Evolutionary conservation across 2,113 vertebrate genomes (phyloP), one percentile per base, ranked within the genome.

Genomic region (Antechinus flavipes): DNA sequence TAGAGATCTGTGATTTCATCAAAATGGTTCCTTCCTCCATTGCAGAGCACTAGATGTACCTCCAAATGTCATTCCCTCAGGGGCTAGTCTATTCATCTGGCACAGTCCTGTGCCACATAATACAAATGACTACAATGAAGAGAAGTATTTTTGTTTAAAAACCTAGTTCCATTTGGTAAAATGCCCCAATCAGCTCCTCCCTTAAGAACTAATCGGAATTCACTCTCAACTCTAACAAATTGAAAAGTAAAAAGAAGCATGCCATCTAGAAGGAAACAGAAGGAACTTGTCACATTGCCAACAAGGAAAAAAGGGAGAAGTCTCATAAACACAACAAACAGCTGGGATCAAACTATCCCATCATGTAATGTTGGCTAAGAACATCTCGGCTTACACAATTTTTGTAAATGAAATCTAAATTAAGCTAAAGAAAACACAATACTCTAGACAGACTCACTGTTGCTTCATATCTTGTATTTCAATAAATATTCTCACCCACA

Each of bases 201-300:
- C 35, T 84, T 91, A 92, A 94, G 35, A 92, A 93, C 47, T 96
- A 95, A 97, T 96, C 68, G 91, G 68, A 96, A 97, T 94, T 90
- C 58, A 95, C 27, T 76, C 89, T 94, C 30, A 76, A 96, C 52
- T 47, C 22, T 94, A 94, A 76, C 49, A 94, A 96, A 76, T 90
- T 91, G 23, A 95, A 96, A 92, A 89, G 23, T 93, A 96, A 92
- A 89, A 92, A 4, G 47, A 95, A 95, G 23, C 0, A 91, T 76
- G 49, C n/a, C 30, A 52, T n/a, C 94, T 91, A 93, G 91, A 93
- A 93, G 22, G 94, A 95, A 61, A 54, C 89, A 94, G 92, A 92
- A 95, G 61, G 35, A 96, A 84, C 19, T 6, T 93, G 9, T 50
- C 90, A 92, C 92, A 93, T 94, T 76, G 35, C 35, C 30, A 92